Evolutionary conservation across 2,113 vertebrate species (phyloP).

Genomic region (Erpornis zantholeuca): DNA sequence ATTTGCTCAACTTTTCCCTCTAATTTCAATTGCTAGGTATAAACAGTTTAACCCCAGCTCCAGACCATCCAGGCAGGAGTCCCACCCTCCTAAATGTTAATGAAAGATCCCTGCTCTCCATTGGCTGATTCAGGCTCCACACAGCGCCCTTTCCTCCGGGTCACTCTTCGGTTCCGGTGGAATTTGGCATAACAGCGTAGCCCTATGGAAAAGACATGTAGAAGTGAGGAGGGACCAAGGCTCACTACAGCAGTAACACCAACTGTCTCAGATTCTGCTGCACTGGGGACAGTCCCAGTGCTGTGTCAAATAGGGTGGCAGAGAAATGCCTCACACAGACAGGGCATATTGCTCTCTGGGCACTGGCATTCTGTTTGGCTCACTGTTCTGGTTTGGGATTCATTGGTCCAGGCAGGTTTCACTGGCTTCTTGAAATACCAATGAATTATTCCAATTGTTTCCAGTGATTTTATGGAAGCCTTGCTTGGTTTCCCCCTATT

Average conservation of each 20-base stretch:
- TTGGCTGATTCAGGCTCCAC: slow-evolving; percentile 88
- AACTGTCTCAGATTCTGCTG: neutral
- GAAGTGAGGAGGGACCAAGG: neutral
- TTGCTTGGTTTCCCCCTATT: slow-evolving; percentile 28
- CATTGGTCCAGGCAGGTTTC: neutral
- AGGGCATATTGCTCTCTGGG: neutral
- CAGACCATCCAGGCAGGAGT: neutral
- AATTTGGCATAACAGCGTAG: slow-evolving; percentile 96
- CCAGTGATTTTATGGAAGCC: slow-evolving; percentile 38
- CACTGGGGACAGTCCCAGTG: neutral
- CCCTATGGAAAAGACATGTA: slow-evolving; percentile 64
- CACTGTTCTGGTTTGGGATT: neutral
- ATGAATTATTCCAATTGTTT: slow-evolving; percentile 32
- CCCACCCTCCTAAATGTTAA: slow-evolving; percentile 78
- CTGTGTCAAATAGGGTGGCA: neutral
- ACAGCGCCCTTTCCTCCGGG: slow-evolving; percentile 90
- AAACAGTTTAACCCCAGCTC: neutral
- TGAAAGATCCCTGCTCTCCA: slow-evolving; percentile 90
- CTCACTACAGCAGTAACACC: neutral
- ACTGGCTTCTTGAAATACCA: slow-evolving; percentile 8
- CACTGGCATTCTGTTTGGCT: neutral
- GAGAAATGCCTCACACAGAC: neutral
- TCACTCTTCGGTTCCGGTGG: slow-evolving; percentile 94
- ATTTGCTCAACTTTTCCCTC: neutral
- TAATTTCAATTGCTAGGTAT: neutral